These are phyloP conservation scores for Aramus guarauna DNA, from an alignment of 2,113 vertebrate species.

Conservation along the genomic window DNA sequence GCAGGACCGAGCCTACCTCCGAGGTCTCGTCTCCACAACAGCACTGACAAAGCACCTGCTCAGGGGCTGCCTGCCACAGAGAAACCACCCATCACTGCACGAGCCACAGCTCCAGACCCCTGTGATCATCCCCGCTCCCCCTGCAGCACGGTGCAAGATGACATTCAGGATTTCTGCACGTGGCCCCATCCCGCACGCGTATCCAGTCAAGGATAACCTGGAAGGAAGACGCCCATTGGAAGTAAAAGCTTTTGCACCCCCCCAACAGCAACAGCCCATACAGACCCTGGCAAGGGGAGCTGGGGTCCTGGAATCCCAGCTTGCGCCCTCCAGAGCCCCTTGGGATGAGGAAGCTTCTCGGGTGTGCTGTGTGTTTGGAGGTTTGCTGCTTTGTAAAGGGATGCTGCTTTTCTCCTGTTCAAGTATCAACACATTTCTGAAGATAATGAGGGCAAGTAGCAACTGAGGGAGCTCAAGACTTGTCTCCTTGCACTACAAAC, in stretches of 20 bases:
- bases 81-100: background rate
- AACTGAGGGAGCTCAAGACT: background rate
- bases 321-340: background rate
- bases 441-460: background rate
- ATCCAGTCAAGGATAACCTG: background rate
- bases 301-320: background rate
- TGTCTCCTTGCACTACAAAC: background rate
- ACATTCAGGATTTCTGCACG: background rate
- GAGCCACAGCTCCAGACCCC: accelerated
- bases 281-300: background rate
- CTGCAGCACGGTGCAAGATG: accelerated
- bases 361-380: background rate
- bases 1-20: background rate
- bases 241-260: background rate
- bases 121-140: background rate
- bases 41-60: background rate
- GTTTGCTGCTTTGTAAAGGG: background rate
- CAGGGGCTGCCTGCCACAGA: background rate
- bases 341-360: background rate
- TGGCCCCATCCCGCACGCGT: background rate
- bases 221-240: accelerated
- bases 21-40: background rate
- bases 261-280: accelerated
- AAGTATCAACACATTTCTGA: background rate
- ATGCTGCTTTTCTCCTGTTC: background rate